These are phyloP conservation scores for Thamnophis elegans DNA, from an alignment of 2,797 vertebrate genomes.

Conservation along the genomic window DNA sequence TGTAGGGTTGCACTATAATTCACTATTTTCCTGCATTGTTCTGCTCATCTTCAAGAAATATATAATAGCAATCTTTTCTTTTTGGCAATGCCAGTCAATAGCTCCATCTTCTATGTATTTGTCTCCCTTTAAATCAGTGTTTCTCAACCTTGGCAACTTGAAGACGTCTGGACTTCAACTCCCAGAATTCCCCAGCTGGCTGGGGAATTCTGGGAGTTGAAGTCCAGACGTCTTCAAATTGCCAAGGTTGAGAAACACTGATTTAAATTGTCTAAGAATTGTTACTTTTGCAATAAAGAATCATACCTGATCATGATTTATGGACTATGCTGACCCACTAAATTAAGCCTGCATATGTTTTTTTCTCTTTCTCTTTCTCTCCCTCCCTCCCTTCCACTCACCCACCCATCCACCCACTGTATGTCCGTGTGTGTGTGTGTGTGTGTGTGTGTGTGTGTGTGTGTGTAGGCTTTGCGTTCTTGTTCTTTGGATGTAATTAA, in stretches of 20 bases:
- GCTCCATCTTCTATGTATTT: not conserved
- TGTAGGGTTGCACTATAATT: not conserved
- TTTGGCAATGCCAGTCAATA: not conserved
- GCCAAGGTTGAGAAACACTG: no score
- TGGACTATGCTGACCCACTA: not conserved
- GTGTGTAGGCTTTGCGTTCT: not conserved
- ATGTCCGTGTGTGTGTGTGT: no score
- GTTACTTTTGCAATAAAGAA: not conserved
- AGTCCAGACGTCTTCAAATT: no score
- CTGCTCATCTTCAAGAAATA: not conserved
- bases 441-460: no score
- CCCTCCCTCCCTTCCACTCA: accelerated
- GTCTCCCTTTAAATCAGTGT: not conserved
- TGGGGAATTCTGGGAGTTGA: no score
- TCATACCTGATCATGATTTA: not conserved
- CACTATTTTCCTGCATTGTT: not conserved
- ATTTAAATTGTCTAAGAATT: not conserved
- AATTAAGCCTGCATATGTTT: not conserved
- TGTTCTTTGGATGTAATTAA: not conserved
- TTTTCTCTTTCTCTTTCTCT: not conserved
- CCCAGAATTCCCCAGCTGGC: no score
- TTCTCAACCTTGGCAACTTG: no score
- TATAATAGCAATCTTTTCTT: not conserved
- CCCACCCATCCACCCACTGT: no score
- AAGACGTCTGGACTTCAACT: no score